phyloP scores from a whole-genome alignment of 2,113 vertebrate species.

The Malaclemys terrapin region DNA sequence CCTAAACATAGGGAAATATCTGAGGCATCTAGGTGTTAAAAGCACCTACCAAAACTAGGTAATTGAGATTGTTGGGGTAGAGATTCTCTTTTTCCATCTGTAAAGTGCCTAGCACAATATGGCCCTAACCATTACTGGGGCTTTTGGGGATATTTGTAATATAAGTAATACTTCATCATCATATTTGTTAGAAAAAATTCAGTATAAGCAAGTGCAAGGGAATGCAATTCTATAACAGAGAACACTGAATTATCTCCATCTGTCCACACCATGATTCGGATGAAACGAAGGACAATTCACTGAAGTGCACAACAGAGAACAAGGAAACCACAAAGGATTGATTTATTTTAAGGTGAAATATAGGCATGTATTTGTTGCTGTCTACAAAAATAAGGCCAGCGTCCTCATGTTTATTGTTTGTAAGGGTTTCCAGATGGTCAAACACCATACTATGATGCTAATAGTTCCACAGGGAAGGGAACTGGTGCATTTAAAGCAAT shows the following conservation, averaged over 20 bases:
- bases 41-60: not conserved
- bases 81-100: not conserved
- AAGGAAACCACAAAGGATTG: conserved; percentile 34
- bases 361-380: conserved; percentile 2
- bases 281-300: conserved; percentile 1
- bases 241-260: too few relatives aligned
- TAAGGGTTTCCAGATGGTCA: not conserved
- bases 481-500: not conserved
- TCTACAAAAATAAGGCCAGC: conserved; percentile 23
- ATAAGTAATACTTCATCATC: too few relatives aligned
- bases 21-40: not conserved
- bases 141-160: too few relatives aligned
- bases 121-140: too few relatives aligned
- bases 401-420: not conserved
- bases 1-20: too few relatives aligned
- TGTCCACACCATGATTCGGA: too few relatives aligned
- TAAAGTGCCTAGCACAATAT: too few relatives aligned
- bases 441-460: not conserved
- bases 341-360: conserved; percentile 24
- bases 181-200: too few relatives aligned
- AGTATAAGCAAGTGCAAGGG: too few relatives aligned
- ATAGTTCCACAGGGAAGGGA: conserved; percentile 17
- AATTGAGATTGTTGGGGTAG: not conserved
- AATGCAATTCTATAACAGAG: too few relatives aligned
- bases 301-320: conserved; percentile 39